Conservation (phyloP, 2,888 invertebrate genomes). For the Chalcis sispes region DNA sequence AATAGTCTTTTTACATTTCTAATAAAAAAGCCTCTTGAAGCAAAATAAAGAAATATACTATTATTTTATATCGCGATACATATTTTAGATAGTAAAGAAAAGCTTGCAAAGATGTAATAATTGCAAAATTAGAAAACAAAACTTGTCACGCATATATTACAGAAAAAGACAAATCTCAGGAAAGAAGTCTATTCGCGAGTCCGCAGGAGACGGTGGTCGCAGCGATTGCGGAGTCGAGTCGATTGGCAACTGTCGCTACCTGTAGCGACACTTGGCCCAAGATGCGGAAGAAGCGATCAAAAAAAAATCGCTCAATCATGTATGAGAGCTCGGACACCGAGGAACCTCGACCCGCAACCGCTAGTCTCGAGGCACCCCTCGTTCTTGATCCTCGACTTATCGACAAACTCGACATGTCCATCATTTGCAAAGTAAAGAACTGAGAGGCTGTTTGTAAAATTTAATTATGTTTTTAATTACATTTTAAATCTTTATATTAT, state of each 20-base stretch:
- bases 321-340: constrained; percentile 47
- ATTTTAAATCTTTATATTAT: too few relatives aligned
- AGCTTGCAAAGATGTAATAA: too few relatives aligned
- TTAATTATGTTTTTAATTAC: too few relatives aligned
- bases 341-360: constrained; percentile 77
- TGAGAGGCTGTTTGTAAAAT: too few relatives aligned
- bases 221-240: not conserved
- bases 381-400: constrained; percentile 78
- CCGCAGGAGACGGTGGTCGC: too few relatives aligned
- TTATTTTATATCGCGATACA: too few relatives aligned
- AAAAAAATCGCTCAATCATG: constrained; percentile 9
- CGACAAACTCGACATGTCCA: constrained; percentile 79
- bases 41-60: too few relatives aligned
- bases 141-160: not conserved
- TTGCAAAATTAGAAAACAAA: too few relatives aligned
- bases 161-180: not conserved
- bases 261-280: constrained; percentile 28
- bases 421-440: constrained; percentile 78
- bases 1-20: too few relatives aligned
- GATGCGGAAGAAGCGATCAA: constrained; percentile 46
- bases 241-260: not conserved
- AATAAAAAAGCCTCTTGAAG: too few relatives aligned
- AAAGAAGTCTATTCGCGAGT: too few relatives aligned
- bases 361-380: constrained; percentile 78
- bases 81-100: too few relatives aligned